Conservation (phyloP, 2,113 vertebrate species). For the Sporophila hypoxantha region DNA sequence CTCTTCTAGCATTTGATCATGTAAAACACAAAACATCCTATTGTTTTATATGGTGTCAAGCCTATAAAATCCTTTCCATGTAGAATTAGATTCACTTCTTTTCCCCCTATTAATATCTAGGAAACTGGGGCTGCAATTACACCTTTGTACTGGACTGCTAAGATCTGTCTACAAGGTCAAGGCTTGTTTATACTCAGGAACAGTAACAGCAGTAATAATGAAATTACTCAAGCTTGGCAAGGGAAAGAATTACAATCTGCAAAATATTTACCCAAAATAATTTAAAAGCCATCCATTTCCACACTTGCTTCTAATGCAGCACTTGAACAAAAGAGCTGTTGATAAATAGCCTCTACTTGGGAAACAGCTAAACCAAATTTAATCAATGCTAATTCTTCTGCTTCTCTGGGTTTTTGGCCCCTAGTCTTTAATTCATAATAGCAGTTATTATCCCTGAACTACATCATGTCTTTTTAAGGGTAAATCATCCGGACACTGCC, state of each 20-base stretch:
- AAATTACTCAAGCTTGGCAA: background rate
- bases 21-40: background rate
- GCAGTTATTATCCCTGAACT: background rate
- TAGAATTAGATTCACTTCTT: background rate
- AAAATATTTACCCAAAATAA: background rate
- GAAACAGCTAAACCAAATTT: background rate
- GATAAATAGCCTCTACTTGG: background rate
- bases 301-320: background rate
- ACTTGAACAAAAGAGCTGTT: background rate
- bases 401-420: background rate
- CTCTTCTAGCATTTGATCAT: background rate
- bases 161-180: background rate
- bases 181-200: background rate
- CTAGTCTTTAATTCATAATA: background rate
- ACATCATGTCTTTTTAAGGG: background rate
- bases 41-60: background rate
- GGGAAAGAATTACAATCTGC: background rate
- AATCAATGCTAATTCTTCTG: background rate
- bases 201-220: background rate
- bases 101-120: background rate
- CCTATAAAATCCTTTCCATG: background rate
- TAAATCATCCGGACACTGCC: background rate
- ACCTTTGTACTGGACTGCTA: background rate
- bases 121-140: background rate
- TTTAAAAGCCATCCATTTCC: background rate